Evolutionary conservation across 2,797 vertebrate genomes (phyloP).

Genomic region (Sebastes nivosus): DNA sequence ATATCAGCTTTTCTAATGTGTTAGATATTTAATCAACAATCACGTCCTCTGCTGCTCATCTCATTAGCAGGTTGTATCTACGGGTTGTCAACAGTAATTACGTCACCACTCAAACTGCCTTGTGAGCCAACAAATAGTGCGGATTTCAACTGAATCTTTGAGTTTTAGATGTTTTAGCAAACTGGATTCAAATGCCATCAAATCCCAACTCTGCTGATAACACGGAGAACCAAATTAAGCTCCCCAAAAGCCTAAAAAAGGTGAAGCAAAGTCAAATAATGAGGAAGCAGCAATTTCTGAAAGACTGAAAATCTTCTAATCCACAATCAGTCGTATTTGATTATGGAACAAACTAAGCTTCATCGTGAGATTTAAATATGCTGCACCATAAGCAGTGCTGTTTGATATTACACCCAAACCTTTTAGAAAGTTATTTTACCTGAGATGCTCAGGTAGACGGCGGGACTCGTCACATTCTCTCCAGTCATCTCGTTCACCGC

Average conservation of each 20-base stretch:
- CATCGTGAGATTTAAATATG: not conserved
- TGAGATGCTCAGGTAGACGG: constrained; percentile 85
- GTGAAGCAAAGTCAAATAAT: constrained; percentile 15
- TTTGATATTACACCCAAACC: not conserved
- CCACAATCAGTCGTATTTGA: constrained; percentile 5
- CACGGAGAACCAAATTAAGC: not conserved
- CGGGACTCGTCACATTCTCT: constrained; percentile 90
- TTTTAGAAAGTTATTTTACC: constrained; percentile 77
- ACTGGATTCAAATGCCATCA: not conserved
- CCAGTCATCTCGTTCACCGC: constrained; percentile 94
- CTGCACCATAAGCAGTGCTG: not conserved
- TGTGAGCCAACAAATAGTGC: not conserved
- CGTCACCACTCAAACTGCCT: constrained; percentile 1
- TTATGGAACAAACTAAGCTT: not conserved
- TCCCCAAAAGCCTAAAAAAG: not conserved
- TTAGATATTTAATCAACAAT: constrained; percentile 16
- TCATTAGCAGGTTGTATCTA: constrained; percentile 34
- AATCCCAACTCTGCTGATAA: not conserved
- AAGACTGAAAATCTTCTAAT: not conserved
- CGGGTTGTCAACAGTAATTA: constrained; percentile 29
- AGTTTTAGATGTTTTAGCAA: not conserved
- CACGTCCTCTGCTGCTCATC: constrained; percentile 2
- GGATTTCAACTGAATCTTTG: constrained; percentile 1
- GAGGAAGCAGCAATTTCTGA: not conserved
- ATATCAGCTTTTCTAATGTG: constrained; percentile 4